Conservation (phyloP, 1,140 invertebrate species). For the Trinorchestia longiramus region DNA sequence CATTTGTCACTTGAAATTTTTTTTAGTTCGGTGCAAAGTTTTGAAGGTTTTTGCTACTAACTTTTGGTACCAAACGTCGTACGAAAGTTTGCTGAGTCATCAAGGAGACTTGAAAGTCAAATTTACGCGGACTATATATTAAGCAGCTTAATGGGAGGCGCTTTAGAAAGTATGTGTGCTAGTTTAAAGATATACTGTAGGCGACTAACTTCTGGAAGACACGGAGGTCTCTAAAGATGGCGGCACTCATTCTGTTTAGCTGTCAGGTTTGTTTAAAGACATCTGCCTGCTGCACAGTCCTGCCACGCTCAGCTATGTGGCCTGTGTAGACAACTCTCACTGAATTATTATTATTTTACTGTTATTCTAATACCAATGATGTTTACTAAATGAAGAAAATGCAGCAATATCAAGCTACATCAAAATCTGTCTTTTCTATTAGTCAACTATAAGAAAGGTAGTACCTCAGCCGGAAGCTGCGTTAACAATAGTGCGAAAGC, state of each 20-base stretch:
- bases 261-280: not conserved
- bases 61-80: not conserved
- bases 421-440: too few relatives aligned
- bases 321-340: not conserved
- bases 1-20: not conserved
- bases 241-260: not conserved
- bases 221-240: not conserved
- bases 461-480: too few relatives aligned
- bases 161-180: not conserved
- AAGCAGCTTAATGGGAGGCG: not conserved
- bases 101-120: not conserved
- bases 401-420: too few relatives aligned
- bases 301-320: not conserved
- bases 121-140: slow-evolving; percentile 1
- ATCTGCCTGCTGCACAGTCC: not conserved
- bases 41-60: not conserved
- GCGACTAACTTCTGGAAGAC: not conserved
- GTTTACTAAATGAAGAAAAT: too few relatives aligned
- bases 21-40: not conserved
- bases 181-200: not conserved
- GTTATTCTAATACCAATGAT: too few relatives aligned
- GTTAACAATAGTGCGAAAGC: too few relatives aligned
- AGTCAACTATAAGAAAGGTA: too few relatives aligned
- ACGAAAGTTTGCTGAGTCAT: not conserved
- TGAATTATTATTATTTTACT: too few relatives aligned